Evolutionary conservation across 2,888 invertebrate genomes (phyloP).

Genomic region (Mechanitis messenoides): DNA sequence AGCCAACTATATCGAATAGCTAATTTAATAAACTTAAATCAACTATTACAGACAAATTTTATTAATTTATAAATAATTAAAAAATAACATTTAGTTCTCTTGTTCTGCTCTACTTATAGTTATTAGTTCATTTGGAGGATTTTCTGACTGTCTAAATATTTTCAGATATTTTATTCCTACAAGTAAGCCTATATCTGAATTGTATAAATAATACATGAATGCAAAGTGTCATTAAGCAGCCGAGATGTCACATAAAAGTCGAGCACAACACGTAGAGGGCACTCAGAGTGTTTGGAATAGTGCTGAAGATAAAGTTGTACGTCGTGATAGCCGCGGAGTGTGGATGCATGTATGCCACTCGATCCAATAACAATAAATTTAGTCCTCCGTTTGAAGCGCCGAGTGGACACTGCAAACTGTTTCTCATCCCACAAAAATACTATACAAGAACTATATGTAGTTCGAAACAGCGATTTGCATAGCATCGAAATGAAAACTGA

Average conservation of each 20-base stretch:
- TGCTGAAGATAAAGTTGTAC: slow-evolving; percentile 66
- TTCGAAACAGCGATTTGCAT: not conserved
- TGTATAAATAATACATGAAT: slow-evolving; percentile 37
- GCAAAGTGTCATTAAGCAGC: slow-evolving; percentile 30
- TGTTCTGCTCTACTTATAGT: too few relatives aligned
- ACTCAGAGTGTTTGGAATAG: slow-evolving; percentile 38
- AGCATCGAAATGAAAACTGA: not conserved
- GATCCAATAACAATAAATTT: slow-evolving; percentile 76
- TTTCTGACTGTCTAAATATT: too few relatives aligned
- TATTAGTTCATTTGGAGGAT: too few relatives aligned
- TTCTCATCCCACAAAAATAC: slow-evolving; percentile 20
- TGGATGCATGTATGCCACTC: slow-evolving; percentile 73
- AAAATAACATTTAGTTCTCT: too few relatives aligned
- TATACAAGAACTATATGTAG: slow-evolving; percentile 13
- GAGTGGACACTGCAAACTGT: slow-evolving; percentile 34
- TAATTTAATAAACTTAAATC: too few relatives aligned
- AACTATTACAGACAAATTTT: too few relatives aligned
- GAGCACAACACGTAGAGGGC: slow-evolving; percentile 29
- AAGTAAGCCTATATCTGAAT: not conserved
- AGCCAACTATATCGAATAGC: too few relatives aligned
- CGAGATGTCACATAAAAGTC: slow-evolving; percentile 35
- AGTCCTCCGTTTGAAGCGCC: slow-evolving; percentile 69
- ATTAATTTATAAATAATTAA: too few relatives aligned
- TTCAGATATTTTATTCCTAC: too few relatives aligned
- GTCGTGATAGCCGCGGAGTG: slow-evolving; percentile 74